Evolutionary conservation across 2,888 invertebrate species (phyloP).

Genomic region (Galeruca laticollis): DNA sequence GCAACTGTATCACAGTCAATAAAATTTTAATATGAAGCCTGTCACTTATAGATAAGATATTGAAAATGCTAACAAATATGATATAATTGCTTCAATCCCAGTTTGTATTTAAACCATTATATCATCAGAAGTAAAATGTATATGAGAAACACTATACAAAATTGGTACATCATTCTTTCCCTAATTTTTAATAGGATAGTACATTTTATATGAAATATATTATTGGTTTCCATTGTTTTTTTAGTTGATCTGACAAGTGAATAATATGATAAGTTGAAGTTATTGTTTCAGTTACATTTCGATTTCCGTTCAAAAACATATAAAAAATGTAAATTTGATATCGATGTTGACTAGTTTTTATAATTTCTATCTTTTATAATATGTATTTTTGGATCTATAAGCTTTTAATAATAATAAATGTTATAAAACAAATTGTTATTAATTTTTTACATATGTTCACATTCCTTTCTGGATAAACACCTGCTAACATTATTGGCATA

Average conservation of each 20-base stretch:
- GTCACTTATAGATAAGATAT: too few relatives aligned
- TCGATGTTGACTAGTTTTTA: slow-evolving; percentile 24
- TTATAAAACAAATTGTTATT: slow-evolving; percentile 4
- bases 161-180: not conserved
- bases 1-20: too few relatives aligned
- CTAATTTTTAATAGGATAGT: not conserved
- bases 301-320: not conserved
- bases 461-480: too few relatives aligned
- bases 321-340: slow-evolving; percentile 16
- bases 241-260: not conserved
- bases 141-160: not conserved
- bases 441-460: too few relatives aligned
- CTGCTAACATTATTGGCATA: too few relatives aligned
- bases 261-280: not conserved
- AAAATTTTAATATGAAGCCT: too few relatives aligned
- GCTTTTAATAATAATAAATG: slow-evolving; percentile 27
- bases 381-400: slow-evolving; percentile 31
- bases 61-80: too few relatives aligned
- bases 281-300: not conserved
- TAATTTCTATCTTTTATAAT: slow-evolving; percentile 30
- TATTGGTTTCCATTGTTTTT: not conserved
- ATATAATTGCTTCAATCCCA: too few relatives aligned
- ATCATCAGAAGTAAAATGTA: too few relatives aligned
- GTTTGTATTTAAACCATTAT: too few relatives aligned
- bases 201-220: not conserved